Conservation (phyloP, 2,113 vertebrate species). For the Sylvia atricapilla region DNA sequence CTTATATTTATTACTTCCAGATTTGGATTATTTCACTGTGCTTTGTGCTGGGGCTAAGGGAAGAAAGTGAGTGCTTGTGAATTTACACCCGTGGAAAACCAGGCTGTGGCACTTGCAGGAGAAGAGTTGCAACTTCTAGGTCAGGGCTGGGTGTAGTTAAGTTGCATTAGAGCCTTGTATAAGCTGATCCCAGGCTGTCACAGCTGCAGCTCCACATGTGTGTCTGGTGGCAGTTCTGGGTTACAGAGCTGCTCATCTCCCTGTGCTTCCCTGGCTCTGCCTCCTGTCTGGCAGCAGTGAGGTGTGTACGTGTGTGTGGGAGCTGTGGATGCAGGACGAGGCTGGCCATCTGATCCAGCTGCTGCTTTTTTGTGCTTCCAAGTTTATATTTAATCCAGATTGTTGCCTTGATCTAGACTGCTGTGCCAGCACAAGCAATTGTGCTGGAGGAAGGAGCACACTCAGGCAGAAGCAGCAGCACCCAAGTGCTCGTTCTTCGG, state of each 20-base stretch:
- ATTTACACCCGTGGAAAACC: background rate
- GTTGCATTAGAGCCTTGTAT: background rate
- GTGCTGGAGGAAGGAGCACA: background rate
- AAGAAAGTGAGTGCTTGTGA: background rate
- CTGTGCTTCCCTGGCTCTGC: background rate
- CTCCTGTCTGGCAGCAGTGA: background rate
- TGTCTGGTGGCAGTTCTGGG: slow-evolving; percentile 16
- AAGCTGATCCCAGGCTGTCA: background rate
- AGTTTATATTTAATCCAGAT: background rate
- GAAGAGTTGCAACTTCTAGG: background rate
- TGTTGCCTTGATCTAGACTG: rapidly evolving
- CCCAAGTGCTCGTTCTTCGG: background rate
- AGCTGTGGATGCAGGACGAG: background rate
- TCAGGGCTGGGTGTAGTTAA: background rate
- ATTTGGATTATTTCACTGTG: background rate
- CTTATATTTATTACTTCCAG: background rate
- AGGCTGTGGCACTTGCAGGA: background rate
- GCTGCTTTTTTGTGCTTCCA: background rate
- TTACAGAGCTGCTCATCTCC: background rate
- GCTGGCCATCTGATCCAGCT: background rate
- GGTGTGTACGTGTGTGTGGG: background rate
- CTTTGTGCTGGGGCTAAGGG: background rate
- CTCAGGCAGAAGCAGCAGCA: background rate
- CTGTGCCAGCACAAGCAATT: background rate
- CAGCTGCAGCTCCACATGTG: background rate